These are phyloP conservation scores for Echeneis naucrates DNA, from an alignment of 2,797 vertebrate species.

Conservation along the genomic window DNA sequence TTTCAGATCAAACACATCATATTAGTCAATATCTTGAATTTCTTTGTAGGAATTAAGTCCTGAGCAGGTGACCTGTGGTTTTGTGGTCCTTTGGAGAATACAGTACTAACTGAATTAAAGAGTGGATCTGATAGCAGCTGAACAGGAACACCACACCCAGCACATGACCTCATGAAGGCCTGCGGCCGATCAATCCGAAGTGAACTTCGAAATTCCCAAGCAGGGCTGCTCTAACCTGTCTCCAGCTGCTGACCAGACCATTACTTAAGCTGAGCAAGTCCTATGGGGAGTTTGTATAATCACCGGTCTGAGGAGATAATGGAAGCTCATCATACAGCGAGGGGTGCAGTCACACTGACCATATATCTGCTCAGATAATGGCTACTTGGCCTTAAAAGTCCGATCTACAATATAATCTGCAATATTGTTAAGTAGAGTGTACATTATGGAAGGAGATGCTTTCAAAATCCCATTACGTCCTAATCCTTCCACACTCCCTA, in stretches of 20 bases:
- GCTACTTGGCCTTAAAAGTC: slow-evolving; percentile 88
- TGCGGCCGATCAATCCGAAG: slow-evolving; percentile 64
- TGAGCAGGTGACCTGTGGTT: slow-evolving; percentile 74
- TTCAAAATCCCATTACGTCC: slow-evolving; percentile 89
- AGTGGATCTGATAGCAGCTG: slow-evolving; percentile 60
- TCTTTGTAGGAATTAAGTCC: slow-evolving; percentile 52
- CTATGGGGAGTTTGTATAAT: slow-evolving; percentile 83
- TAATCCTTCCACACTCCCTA: slow-evolving; percentile 87
- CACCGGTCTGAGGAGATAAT: slow-evolving; percentile 83
- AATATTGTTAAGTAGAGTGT: slow-evolving; percentile 88
- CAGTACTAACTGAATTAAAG: slow-evolving; percentile 74
- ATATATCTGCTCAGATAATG: slow-evolving; percentile 85
- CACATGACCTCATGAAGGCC: slow-evolving; percentile 51
- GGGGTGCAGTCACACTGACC: slow-evolving; percentile 84
- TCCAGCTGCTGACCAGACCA: slow-evolving; percentile 79
- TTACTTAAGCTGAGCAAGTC: slow-evolving; percentile 81
- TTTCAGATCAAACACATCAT: slow-evolving; percentile 57
- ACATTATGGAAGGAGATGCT: slow-evolving; percentile 86
- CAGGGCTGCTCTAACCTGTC: slow-evolving; percentile 70
- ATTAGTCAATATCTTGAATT: slow-evolving; percentile 51
- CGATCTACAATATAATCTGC: slow-evolving; percentile 89
- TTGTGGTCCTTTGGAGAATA: slow-evolving; percentile 66
- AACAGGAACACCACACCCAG: slow-evolving; percentile 41
- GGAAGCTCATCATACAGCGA: slow-evolving; percentile 83
- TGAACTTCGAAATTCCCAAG: slow-evolving; percentile 72